Conservation (phyloP, 1,140 invertebrate species). For the Atta texana region DNA sequence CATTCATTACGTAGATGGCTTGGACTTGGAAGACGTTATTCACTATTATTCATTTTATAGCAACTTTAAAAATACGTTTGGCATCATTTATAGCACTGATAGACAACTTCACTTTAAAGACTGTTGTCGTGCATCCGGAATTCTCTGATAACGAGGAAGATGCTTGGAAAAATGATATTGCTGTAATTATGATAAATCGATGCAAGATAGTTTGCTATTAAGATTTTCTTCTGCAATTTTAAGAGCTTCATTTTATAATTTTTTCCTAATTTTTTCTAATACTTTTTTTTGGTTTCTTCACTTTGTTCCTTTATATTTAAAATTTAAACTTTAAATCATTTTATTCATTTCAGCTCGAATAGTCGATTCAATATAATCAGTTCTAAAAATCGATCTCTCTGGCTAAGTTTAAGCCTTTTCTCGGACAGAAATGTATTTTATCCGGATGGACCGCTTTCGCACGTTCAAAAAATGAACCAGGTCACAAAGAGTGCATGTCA, state of each 20-base stretch:
- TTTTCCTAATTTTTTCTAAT: neutral
- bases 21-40: conserved; percentile 65
- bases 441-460: no score
- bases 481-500: neutral
- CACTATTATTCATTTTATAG: conserved; percentile 87
- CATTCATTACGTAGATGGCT: conserved; percentile 83
- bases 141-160: neutral
- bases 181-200: conserved; percentile 66
- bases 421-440: no score
- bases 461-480: no score
- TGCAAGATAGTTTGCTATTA: neutral
- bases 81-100: neutral
- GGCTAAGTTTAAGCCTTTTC: neutral
- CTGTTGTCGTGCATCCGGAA: conserved; percentile 37
- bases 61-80: conserved; percentile 42
- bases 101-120: conserved; percentile 7
- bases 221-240: neutral
- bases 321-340: neutral
- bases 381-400: neutral
- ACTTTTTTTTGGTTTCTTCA: neutral
- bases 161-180: conserved; percentile 63
- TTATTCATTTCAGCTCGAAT: conserved; percentile 1
- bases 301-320: neutral
- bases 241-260: neutral
- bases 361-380: neutral